A percentile compares a stretch with the other conserved stretches of the same genome.
phyloP scores from a whole-genome alignment of 2,888 invertebrate genomes.

The Hypolimnas misippus region DNA sequence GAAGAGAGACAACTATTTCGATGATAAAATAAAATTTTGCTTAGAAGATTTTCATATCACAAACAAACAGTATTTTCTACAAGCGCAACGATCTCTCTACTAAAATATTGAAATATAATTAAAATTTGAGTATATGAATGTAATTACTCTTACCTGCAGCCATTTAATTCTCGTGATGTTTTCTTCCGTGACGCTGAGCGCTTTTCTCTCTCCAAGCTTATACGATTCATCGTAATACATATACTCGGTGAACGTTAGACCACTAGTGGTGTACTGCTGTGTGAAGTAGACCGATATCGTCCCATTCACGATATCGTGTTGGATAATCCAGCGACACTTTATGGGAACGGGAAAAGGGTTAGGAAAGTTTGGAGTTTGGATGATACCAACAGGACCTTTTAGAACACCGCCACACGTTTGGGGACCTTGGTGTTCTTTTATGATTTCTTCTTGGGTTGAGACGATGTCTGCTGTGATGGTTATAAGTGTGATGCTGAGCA shows the following conservation, averaged over 20 bases:
- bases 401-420: conserved; percentile 87
- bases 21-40: no score
- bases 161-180: conserved; percentile 87
- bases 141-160: conserved; percentile 81
- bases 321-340: conserved; percentile 93
- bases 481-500: conserved; percentile 66
- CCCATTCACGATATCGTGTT: conserved; percentile 89
- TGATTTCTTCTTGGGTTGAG: conserved; percentile 52
- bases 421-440: conserved; percentile 67
- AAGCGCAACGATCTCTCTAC: no score
- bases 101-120: no score
- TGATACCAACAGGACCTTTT: conserved; percentile 86
- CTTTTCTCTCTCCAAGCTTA: conserved; percentile 86
- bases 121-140: no score
- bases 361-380: conserved; percentile 94
- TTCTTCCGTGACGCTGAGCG: conserved; percentile 88
- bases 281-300: conserved; percentile 94
- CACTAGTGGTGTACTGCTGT: conserved; percentile 93
- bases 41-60: no score
- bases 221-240: conserved; percentile 88
- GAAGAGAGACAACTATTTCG: no score
- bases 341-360: conserved; percentile 91
- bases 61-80: no score
- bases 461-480: conserved; percentile 58
- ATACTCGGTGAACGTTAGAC: conserved; percentile 90